Conservation (phyloP, 2,888 invertebrate species). For the Gastracanthus pulcherrimus region DNA sequence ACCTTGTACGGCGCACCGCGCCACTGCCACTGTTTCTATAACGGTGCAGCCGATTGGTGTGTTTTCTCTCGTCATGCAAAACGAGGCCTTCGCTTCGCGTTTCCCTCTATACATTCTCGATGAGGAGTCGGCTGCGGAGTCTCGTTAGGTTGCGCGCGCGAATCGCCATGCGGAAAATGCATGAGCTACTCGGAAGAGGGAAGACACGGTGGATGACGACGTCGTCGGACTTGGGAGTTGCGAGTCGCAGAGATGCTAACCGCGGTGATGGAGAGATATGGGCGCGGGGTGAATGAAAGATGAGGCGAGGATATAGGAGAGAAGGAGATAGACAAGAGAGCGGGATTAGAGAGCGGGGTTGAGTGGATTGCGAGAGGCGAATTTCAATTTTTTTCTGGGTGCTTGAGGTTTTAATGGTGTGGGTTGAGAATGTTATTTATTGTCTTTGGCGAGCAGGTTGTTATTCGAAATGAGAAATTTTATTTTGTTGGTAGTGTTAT, state of each 20-base stretch:
- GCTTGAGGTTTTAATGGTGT: no score
- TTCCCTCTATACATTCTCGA: neutral
- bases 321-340: no score
- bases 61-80: conserved; percentile 1
- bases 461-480: no score
- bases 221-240: no score
- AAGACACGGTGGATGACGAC: neutral
- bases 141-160: neutral
- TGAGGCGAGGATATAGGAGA: neutral
- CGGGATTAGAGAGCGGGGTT: no score
- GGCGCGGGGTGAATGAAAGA: neutral
- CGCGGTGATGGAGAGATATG: neutral
- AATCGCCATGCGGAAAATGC: neutral
- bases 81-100: neutral
- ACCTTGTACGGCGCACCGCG: neutral
- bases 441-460: no score
- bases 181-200: neutral
- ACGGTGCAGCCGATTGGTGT: neutral
- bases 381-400: no score
- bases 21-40: neutral
- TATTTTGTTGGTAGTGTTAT: no score
- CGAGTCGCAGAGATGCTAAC: no score
- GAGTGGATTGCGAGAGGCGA: no score
- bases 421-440: no score
- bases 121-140: neutral